Evolutionary conservation across 2,888 invertebrate species (phyloP).

Genomic region (Hoplodrina ambigua): DNA sequence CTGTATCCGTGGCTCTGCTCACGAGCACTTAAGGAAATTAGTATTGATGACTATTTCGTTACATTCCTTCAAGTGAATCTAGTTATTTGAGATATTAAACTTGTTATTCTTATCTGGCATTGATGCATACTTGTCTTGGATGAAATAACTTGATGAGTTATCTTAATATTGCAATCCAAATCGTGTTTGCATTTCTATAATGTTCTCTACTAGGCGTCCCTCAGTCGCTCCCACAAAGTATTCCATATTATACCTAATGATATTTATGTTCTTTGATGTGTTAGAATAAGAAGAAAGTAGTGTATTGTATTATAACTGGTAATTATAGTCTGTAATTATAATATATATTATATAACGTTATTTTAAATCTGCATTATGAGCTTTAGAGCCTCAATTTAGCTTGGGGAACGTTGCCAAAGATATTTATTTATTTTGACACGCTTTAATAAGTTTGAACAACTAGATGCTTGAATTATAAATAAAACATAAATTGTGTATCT

Average conservation of each 20-base stretch:
- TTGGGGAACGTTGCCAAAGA: constrained; percentile 74
- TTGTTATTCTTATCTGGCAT: background rate
- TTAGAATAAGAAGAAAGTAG: constrained; percentile 73
- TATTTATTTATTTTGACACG: constrained; percentile 53
- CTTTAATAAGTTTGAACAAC: constrained; percentile 48
- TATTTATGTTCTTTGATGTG: constrained; percentile 75
- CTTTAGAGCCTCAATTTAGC: constrained; percentile 66
- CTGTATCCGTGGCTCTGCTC: no score
- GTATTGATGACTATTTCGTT: no score
- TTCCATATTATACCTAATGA: constrained; percentile 71
- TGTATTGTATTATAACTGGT: constrained; percentile 65
- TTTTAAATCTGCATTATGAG: constrained; percentile 60
- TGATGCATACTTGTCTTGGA: background rate
- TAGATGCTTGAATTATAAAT: constrained; percentile 41
- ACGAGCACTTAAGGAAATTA: no score
- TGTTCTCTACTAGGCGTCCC: constrained; percentile 28
- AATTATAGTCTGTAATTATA: constrained; percentile 52
- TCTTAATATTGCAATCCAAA: background rate
- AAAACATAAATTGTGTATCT: background rate
- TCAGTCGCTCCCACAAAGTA: constrained; percentile 60
- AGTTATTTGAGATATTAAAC: background rate
- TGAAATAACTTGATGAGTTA: background rate
- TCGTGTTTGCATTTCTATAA: background rate
- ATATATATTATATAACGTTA: constrained; percentile 32
- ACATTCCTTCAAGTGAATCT: no score